These are phyloP conservation scores for Cyclura pinguis DNA, from an alignment of 2,797 vertebrate species.

Conservation along the genomic window DNA sequence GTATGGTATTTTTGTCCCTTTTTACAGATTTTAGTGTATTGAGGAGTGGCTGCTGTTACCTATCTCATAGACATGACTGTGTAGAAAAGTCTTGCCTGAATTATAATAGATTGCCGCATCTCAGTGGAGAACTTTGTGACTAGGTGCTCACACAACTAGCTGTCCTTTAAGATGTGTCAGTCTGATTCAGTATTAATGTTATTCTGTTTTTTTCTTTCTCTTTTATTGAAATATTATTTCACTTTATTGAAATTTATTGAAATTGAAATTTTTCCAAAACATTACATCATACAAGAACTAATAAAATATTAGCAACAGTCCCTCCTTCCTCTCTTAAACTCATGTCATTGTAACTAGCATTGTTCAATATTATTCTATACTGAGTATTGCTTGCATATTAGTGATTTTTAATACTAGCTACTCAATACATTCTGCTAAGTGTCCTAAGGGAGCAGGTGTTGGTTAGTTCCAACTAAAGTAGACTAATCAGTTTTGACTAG, in stretches of 20 bases:
- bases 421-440: not conserved
- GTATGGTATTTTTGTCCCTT: not conserved
- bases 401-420: not conserved
- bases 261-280: not conserved
- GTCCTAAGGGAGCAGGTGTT: not conserved
- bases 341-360: not conserved
- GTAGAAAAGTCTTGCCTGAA: not conserved
- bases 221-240: not conserved
- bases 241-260: too few species aligned
- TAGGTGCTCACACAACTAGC: not conserved
- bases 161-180: not conserved
- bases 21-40: not conserved
- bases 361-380: not conserved
- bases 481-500: too few species aligned
- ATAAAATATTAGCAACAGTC: too few species aligned
- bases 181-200: not conserved
- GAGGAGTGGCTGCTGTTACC: rapidly evolving
- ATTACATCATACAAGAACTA: too few species aligned
- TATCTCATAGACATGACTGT: not conserved
- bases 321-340: too few species aligned
- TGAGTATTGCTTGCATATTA: not conserved
- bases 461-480: too few species aligned
- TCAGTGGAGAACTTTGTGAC: not conserved
- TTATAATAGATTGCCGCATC: not conserved
- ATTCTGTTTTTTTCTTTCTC: not conserved